These are phyloP conservation scores for Sicus ferrugineus DNA, from an alignment of 2,888 invertebrate species.

Conservation along the genomic window DNA sequence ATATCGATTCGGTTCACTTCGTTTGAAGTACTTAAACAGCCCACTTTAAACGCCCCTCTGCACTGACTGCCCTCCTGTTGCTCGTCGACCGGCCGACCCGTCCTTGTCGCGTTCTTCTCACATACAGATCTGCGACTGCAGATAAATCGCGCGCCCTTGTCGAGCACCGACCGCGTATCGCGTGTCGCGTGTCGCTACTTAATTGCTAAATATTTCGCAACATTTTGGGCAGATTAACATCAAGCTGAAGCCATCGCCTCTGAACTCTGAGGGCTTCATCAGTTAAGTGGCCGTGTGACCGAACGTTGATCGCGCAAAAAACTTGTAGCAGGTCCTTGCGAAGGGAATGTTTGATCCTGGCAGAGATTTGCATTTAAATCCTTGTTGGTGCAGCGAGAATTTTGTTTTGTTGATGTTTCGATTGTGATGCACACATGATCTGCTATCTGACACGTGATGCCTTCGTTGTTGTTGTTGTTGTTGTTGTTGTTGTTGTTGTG, in stretches of 20 bases:
- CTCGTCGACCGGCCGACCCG: neutral
- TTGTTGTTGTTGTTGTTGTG: constrained; percentile 15
- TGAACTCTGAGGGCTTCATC: neutral
- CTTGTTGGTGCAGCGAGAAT: neutral
- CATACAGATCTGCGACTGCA: constrained; percentile 8
- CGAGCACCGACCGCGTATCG: no score
- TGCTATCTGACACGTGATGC: constrained; percentile 52
- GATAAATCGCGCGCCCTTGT: constrained; percentile 18
- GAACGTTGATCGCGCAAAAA: constrained; percentile 32
- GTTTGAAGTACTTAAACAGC: constrained; percentile 4
- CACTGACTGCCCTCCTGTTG: neutral
- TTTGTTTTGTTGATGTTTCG: constrained; percentile 51
- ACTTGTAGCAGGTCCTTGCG: constrained; percentile 37
- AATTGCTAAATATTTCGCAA: constrained; percentile 64
- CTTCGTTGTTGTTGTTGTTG: constrained; percentile 24
- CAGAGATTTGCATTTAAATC: neutral
- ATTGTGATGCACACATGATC: constrained; percentile 58
- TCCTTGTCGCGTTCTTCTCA: neutral
- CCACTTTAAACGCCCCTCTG: constrained; percentile 14
- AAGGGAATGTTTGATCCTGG: neutral
- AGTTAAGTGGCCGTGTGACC: constrained; percentile 35
- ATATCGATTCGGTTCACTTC: constrained; percentile 3
- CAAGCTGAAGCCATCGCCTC: constrained; percentile 33
- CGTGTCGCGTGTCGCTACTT: constrained; percentile 62
- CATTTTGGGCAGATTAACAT: constrained; percentile 61